Evolutionary conservation across 1,140 invertebrate species (phyloP).

Genomic region (Drosophila nigromelanica): DNA sequence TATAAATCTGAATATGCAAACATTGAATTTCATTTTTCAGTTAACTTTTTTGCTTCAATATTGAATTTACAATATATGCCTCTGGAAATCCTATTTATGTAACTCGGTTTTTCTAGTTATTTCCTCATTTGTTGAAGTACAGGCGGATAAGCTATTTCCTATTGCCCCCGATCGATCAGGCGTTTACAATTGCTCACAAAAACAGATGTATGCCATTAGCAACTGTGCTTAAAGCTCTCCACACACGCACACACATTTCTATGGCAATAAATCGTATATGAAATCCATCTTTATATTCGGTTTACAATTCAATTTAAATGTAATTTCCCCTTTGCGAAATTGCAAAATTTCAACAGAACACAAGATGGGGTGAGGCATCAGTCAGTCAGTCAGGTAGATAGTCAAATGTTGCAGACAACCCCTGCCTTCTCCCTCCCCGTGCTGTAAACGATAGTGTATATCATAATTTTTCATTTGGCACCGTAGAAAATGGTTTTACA

Average conservation of each 20-base stretch:
- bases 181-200: not conserved
- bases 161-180: not conserved
- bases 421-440: not conserved
- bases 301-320: constrained; percentile 80
- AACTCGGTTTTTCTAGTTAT: not conserved
- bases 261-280: constrained; percentile 32
- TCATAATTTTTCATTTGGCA: constrained; percentile 73
- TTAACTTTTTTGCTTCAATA: not conserved
- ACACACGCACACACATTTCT: constrained; percentile 13
- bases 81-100: not conserved
- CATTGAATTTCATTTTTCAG: not conserved
- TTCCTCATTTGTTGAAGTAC: not conserved
- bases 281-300: constrained; percentile 50
- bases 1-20: not conserved
- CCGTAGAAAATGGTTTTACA: constrained; percentile 68
- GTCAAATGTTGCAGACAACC: constrained; percentile 44
- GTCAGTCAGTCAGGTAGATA: not conserved
- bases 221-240: not conserved
- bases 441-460: constrained; percentile 56
- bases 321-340: constrained; percentile 77
- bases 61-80: not conserved
- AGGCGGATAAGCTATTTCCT: not conserved
- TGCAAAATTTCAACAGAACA: constrained; percentile 46
- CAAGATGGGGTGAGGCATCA: constrained; percentile 6
- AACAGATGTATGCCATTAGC: constrained; percentile 13